Conservation (phyloP, 2,113 vertebrate genomes). For the Rhombomys opimus region DNA sequence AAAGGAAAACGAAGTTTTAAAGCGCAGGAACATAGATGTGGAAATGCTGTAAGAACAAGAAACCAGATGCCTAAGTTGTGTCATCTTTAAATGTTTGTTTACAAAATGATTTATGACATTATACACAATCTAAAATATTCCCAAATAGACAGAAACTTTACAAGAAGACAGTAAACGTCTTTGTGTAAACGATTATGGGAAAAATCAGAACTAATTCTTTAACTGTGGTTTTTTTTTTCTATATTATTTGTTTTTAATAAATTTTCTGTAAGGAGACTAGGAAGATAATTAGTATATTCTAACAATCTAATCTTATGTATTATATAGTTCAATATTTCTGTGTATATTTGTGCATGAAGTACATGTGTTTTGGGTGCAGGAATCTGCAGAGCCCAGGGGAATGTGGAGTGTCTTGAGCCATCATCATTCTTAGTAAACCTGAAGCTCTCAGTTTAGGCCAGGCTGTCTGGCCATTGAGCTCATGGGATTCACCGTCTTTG, state of each 20-base stretch:
- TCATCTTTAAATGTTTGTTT: background rate
- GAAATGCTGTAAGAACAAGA: slow-evolving; percentile 18
- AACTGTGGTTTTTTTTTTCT: slow-evolving; percentile 43
- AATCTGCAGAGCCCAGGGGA: background rate
- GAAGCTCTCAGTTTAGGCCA: background rate
- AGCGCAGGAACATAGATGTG: background rate
- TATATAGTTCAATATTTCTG: background rate
- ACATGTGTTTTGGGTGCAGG: background rate
- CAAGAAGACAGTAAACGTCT: background rate
- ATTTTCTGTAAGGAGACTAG: slow-evolving; percentile 54
- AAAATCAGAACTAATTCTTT: slow-evolving; percentile 39
- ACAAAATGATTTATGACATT: background rate
- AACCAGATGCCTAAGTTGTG: background rate
- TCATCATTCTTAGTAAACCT: background rate
- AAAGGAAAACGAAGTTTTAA: slow-evolving; percentile 7
- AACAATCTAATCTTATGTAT: slow-evolving; percentile 1
- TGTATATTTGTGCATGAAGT: background rate
- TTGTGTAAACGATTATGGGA: background rate
- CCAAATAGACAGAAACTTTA: slow-evolving; percentile 23
- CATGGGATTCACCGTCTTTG: background rate
- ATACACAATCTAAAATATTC: background rate
- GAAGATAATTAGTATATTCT: background rate
- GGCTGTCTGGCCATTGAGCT: background rate
- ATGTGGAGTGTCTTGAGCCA: background rate
- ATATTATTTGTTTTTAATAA: slow-evolving; percentile 31